Base-by-base conservation (phyloP, 2,888 invertebrate species). In the Cerceris ruficornis region DNA sequence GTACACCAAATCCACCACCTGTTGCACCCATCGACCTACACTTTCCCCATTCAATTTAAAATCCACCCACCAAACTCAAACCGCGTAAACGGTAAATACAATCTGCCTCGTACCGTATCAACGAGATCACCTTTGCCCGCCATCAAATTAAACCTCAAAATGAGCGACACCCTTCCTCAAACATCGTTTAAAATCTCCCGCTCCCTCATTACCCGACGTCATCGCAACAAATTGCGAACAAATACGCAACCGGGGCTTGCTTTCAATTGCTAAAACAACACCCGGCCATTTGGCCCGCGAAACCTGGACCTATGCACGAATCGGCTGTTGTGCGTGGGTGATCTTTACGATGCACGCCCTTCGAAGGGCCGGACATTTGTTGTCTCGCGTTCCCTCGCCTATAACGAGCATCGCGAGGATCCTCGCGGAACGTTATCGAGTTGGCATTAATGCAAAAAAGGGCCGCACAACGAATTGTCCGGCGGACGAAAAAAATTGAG, bases 401-500 rank as follows among this genome's bases (percentile, higher is more conserved):
- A 71, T 76, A 79, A 84, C 79, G 82, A 83, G 65, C 69, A 41
- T 49, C 9, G n/a, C 57, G 14, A 15, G 52, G 43, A 62, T 13
- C 41, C 17, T 57, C 14, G 14, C 43, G 46, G 57, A 59, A 72
- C 72, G 73, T 79, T 81, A 81, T 82, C 72, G 74, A 64, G 54
- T 15, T 42, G 15, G 28, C 57, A 55, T 71, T 70, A 73, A 78
- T 69, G 82, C 82, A 73, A 75, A 81, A 70, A 74, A 62, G 69
- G 57, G 49, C 58, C 73, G 71, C 65, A 59, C 79, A 84, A 73
- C 80, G 83, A 81, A 85, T 85, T 83, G 86, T 85, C 60, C 73
- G 72, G 49, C 55, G 69, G 60, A 69, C 75, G 80, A 83, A 88
- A 87, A 86, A 87, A 86, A 87, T 83, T 77, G 76, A 69, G 75